Evolutionary conservation across 2,888 invertebrate species (phyloP), one percentile per base, ranked within the genome.

Genomic region (Ichneumoninae sp.): DNA sequence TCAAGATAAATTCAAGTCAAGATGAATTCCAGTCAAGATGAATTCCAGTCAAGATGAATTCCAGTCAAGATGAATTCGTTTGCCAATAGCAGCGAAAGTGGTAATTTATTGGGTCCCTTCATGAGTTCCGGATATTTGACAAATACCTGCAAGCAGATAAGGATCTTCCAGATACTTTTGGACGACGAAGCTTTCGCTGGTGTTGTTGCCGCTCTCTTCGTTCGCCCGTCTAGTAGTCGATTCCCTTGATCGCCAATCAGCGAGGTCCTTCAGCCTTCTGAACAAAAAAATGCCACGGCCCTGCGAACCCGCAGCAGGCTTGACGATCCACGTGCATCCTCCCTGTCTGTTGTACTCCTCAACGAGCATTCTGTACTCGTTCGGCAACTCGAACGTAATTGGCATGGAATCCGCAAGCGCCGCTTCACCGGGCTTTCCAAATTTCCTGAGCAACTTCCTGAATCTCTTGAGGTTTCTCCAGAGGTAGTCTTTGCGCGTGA

Each of bases 211-310:
- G 10, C 86, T 85, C 26, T 77, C 79, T 10, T 30, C 65, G 50
- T 82, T 50, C 0, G 84, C 70, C 1, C 69, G 81, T 7, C 87
- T 86, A 1, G 16, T 16, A 4, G 74, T 57, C n/a, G 78, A 89
- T 60, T 90, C 90, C 80, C 86, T 91, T 6, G 86, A 81, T 81
- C 89, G 90, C 93, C 93, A 93, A 7, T 93, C 92, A 22, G 86
- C 83, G n/a, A 93, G 87, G 70, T 93, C 92, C 80, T 90, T 92
- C 22, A 93, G 80, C 66, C 94, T 94, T 75, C 94, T 92, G 89
- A 96, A 96, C 22, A 96, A 92, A 89, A 96, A 96, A 60, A 96
- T 96, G 10, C 96, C 96, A 82, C 94, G 94, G 22, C 96, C 96
- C 91, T 95, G 95, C 10, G 95, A 95, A 47, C 95, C 95, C 2